A percentile compares a stretch with the other conserved stretches of the same genome.
These are phyloP conservation scores for Helleia helle DNA, from an alignment of 2,888 invertebrate genomes.

Conservation along the genomic window DNA sequence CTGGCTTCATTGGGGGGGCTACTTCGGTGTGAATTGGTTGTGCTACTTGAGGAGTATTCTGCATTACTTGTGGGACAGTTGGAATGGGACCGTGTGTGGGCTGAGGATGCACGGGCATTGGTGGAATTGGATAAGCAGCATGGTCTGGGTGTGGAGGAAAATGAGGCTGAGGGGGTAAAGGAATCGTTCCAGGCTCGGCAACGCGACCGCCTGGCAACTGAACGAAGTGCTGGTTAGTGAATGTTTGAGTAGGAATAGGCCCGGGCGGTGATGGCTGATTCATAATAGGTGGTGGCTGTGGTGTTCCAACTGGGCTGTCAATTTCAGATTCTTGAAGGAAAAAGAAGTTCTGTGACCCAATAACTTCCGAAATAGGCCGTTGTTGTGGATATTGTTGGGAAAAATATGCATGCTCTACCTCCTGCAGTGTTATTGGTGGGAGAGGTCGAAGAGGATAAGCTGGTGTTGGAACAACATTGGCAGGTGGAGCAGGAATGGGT, in stretches of 20 bases:
- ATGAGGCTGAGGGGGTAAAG: constrained; percentile 70
- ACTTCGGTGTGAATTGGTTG: constrained; percentile 24
- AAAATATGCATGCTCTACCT: constrained; percentile 78
- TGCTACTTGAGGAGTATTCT: constrained; percentile 24
- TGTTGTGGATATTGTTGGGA: constrained; percentile 73
- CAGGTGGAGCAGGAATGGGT: constrained; percentile 62
- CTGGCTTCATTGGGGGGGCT: constrained; percentile 21
- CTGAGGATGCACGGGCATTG: constrained; percentile 30
- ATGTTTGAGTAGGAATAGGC: constrained; percentile 85
- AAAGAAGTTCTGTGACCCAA: constrained; percentile 84
- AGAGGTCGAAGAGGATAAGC: constrained; percentile 70
- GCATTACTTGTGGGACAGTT: constrained; percentile 25
- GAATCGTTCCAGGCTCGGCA: constrained; percentile 70
- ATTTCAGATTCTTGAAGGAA: constrained; percentile 94
- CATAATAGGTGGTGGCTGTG: constrained; percentile 54
- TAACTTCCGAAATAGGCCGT: constrained; percentile 81
- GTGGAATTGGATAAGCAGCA: constrained; percentile 59
- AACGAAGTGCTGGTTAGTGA: constrained; percentile 87
- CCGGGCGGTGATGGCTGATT: constrained; percentile 54
- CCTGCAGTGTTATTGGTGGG: constrained; percentile 74
- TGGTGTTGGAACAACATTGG: constrained; percentile 69
- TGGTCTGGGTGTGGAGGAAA: constrained; percentile 71
- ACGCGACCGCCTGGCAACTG: constrained; percentile 59
- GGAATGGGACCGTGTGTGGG: constrained; percentile 17
- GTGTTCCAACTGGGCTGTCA: constrained; percentile 79